Evolutionary conservation across 2,113 vertebrate species (phyloP).

Genomic region (Poeciliopsis prolifica): DNA sequence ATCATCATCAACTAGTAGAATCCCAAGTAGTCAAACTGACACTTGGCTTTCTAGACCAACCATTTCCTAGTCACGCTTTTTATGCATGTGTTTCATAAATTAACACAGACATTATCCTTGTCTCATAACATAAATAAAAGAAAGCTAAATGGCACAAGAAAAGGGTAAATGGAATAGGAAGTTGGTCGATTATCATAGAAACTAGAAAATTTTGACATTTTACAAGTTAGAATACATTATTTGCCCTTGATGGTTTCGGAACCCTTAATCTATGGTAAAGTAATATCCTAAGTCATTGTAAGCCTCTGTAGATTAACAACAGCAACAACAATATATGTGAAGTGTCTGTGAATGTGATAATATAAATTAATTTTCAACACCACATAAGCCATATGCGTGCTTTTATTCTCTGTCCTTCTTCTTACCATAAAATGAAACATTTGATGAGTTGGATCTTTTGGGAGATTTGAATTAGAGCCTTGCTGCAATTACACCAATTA

Average conservation of each 20-base stretch:
- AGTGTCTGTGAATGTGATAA: not conserved
- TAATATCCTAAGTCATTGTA: not conserved
- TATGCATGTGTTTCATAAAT: not conserved
- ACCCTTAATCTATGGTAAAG: not conserved
- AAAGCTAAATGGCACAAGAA: too few relatives aligned
- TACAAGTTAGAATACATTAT: not conserved
- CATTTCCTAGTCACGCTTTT: not conserved
- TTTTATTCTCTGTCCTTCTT: not conserved
- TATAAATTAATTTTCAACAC: not conserved
- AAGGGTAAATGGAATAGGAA: too few relatives aligned
- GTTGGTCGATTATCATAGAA: not conserved
- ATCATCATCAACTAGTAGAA: not conserved
- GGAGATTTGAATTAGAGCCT: not conserved
- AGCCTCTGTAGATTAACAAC: not conserved
- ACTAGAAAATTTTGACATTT: not conserved
- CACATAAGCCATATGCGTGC: not conserved
- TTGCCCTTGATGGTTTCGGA: not conserved
- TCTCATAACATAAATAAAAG: too few relatives aligned
- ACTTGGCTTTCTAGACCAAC: too few relatives aligned
- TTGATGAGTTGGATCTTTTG: not conserved
- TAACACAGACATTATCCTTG: not conserved
- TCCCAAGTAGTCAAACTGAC: too few relatives aligned
- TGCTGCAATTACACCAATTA: not conserved
- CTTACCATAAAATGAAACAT: not conserved
- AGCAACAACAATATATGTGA: not conserved